Conservation (phyloP, 2,797 vertebrate species). For the Sarcoramphus papa region DNA sequence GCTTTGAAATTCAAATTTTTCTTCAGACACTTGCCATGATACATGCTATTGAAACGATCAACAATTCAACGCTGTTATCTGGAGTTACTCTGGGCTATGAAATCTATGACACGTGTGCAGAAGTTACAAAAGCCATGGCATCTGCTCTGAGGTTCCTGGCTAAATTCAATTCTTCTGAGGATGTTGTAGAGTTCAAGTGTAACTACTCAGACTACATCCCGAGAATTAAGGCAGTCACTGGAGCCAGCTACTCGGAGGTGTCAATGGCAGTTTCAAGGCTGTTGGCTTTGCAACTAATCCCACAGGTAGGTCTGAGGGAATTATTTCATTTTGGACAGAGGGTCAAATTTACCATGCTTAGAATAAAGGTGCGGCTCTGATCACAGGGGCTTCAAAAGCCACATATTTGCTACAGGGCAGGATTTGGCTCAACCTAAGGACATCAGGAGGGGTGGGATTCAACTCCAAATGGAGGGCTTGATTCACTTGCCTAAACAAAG, state of each 20-base stretch:
- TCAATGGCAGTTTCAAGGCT: constrained; percentile 83
- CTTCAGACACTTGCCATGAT: constrained; percentile 81
- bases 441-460: neutral
- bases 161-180: constrained; percentile 59
- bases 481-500: neutral
- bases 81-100: constrained; percentile 81
- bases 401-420: neutral
- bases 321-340: neutral
- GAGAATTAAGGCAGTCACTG: constrained; percentile 77
- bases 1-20: constrained; percentile 75
- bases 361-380: neutral
- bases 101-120: constrained; percentile 83
- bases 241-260: constrained; percentile 79
- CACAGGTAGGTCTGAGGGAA: constrained; percentile 74
- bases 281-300: constrained; percentile 82
- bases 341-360: neutral
- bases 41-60: constrained; percentile 81
- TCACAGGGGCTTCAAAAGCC: neutral
- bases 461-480: neutral
- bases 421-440: neutral
- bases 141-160: constrained; percentile 74
- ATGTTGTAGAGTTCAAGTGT: constrained; percentile 67
- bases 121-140: constrained; percentile 80
- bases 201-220: constrained; percentile 65
- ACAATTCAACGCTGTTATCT: constrained; percentile 77